Conservation (phyloP, 1,140 invertebrate genomes). For the Cardiocondyla obscurior region DNA sequence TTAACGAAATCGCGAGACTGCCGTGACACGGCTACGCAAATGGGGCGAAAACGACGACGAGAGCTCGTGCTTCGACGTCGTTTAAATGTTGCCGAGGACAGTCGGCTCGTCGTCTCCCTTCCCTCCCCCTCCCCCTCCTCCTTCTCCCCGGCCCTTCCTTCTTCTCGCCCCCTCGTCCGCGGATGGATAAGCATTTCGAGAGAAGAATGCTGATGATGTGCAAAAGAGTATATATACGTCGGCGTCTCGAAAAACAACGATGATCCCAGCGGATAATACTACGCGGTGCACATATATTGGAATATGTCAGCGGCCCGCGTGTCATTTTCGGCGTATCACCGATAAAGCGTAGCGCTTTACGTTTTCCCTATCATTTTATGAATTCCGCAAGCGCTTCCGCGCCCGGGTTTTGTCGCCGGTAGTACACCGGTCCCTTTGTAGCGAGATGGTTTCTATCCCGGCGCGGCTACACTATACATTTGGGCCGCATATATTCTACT, state of each 20-base stretch:
- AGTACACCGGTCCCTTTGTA: slow-evolving; percentile 6
- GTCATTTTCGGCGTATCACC: slow-evolving; percentile 38
- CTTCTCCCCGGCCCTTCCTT: too few species aligned
- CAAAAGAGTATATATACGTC: neutral
- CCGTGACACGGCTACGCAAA: slow-evolving; percentile 21
- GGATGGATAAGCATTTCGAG: neutral
- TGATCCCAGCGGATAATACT: neutral
- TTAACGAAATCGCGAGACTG: slow-evolving; percentile 48
- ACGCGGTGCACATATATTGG: neutral
- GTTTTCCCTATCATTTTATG: slow-evolving; percentile 27
- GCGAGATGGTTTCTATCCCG: slow-evolving; percentile 5
- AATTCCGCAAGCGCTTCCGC: slow-evolving; percentile 26
- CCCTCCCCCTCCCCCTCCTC: neutral
- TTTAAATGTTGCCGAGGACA: slow-evolving; percentile 25
- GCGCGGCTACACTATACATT: slow-evolving; percentile 16
- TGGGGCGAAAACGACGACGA: slow-evolving; percentile 25
- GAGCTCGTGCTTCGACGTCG: slow-evolving; percentile 3
- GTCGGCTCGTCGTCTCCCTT: neutral
- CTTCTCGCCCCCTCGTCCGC: neutral
- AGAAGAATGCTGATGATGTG: slow-evolving; percentile 37
- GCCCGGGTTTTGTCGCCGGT: slow-evolving; percentile 8
- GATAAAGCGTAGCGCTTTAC: slow-evolving; percentile 1
- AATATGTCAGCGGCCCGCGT: slow-evolving; percentile 25
- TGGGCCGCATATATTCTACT: slow-evolving; percentile 31
- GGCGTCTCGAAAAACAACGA: neutral